Conservation (phyloP, 2,888 invertebrate genomes). For the Diplazon laetatorius region DNA sequence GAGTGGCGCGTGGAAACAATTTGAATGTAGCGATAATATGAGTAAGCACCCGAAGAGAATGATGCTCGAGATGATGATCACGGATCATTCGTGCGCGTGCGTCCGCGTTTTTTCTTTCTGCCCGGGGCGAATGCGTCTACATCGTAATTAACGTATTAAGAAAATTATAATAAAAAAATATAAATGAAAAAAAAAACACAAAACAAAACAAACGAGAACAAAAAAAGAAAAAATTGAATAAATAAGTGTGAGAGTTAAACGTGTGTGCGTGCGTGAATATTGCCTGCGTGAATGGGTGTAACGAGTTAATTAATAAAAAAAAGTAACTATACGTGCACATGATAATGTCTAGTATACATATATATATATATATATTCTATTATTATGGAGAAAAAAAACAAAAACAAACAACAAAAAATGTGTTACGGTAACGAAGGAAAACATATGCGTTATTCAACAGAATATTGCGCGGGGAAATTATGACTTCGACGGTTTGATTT, state of each 20-base stretch:
- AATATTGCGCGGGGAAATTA: conserved; percentile 57
- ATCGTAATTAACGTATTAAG: conserved; percentile 58
- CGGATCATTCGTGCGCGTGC: conserved; percentile 2
- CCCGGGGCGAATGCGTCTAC: conserved; percentile 56
- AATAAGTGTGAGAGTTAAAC: conserved; percentile 41
- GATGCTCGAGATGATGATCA: conserved; percentile 44
- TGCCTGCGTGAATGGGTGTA: conserved; percentile 53
- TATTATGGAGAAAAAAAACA: too few relatives aligned
- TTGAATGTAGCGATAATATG: conserved; percentile 14
- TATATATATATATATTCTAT: conserved; percentile 56
- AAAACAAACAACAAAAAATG: conserved; percentile 68
- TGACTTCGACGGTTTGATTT: conserved; percentile 54
- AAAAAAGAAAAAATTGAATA: conserved; percentile 16
- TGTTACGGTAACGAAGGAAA: conserved; percentile 78
- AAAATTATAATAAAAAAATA: conserved; percentile 41
- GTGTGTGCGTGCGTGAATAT: conserved; percentile 41
- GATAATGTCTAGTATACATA: conserved; percentile 65
- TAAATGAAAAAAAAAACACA: conserved; percentile 19
- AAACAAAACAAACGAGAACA: conserved; percentile 17
- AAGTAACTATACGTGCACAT: conserved; percentile 66
- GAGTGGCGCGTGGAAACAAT: conserved; percentile 22
- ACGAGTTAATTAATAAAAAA: conserved; percentile 66
- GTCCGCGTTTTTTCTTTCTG: conserved; percentile 29
- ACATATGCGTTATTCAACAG: conserved; percentile 76
- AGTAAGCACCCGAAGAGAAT: conserved; percentile 36